Evolutionary conservation across 2,888 invertebrate species (phyloP).

Genomic region (Cactoblastis cactorum): DNA sequence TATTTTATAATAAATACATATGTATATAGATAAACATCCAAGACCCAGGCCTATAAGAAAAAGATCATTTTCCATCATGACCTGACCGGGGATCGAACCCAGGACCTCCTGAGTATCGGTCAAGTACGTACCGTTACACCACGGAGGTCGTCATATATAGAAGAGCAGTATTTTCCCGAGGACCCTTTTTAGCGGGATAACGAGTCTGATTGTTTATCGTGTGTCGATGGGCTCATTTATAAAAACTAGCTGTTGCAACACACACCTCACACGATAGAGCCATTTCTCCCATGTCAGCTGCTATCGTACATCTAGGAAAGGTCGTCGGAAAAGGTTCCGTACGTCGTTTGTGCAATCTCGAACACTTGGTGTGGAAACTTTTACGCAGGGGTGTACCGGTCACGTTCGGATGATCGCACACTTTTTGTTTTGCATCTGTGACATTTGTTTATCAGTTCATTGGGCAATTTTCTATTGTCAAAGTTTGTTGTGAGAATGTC

Average conservation of each 20-base stretch:
- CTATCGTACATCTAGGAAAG: conserved; percentile 19
- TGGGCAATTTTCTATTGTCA: neutral
- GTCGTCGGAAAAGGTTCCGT: conserved; percentile 15
- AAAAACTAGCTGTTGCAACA: conserved; percentile 8
- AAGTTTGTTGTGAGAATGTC: neutral
- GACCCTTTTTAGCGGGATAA: too few species aligned
- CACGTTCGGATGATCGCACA: conserved; percentile 6
- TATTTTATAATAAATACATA: too few species aligned
- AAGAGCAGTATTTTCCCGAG: too few species aligned
- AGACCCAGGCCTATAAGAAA: too few species aligned
- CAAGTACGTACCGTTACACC: too few species aligned
- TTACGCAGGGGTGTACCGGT: conserved; percentile 11
- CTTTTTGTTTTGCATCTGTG: conserved; percentile 1
- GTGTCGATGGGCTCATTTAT: too few species aligned
- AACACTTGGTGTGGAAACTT: conserved; percentile 11
- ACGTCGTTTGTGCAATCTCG: conserved; percentile 11
- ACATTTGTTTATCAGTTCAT: conserved; percentile 5
- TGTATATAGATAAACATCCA: too few species aligned
- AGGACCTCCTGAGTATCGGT: too few species aligned
- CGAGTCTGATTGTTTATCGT: too few species aligned
- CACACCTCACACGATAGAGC: conserved; percentile 9
- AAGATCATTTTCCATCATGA: too few species aligned
- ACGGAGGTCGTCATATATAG: too few species aligned
- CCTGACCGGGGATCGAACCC: too few species aligned
- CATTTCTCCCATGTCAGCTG: conserved; percentile 14